Base-by-base conservation (phyloP, 2,888 invertebrate genomes). In the Heteropelma amictum region DNA sequence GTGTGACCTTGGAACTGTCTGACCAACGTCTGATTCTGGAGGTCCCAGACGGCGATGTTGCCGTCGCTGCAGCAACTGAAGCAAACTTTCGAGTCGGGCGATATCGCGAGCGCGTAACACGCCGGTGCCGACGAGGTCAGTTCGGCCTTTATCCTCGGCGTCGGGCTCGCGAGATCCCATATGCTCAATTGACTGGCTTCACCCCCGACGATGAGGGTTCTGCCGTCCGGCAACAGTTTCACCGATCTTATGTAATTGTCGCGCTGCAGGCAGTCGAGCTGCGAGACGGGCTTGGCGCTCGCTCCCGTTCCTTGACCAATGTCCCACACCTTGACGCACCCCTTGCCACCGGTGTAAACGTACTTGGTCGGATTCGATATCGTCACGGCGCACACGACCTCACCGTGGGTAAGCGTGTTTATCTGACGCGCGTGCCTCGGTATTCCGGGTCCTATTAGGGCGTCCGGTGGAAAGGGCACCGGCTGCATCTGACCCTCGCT, bases 41-140 rank as follows among this genome's bases (percentile, higher is more conserved):
- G 92, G 90, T 98, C 98, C 97, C 97, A 98, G 17, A 98, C 97
- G 10, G 97, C 97, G 82, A 98, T 97, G 91, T 97, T 96, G 49
- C 98, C 98, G 90, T 98, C 98, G 51, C 97, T 97, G 90, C 98
- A 98, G 90, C 98, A 98, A 87, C 97, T 97, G 91, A 98, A 98
- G 92, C 98, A 98, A 78, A 97, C 95, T 92, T 98, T 98, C 33
- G 97, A 96, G 89, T 98, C 98, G 0, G 97, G 97, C 84, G 96
- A 96, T 83, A 98, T 97, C 68, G 98, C 98, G 21, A 98, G 92
- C n/a, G 98, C 98, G 88, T 98, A 98, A 90, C 98, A 98, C 0
- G 98, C 98, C 1, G 98, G 98, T 3, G 98, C 97, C 74, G 95
- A 95, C 0, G 97, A 97, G 17, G 97, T 97, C 78, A 98, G 92